A percentile compares a stretch with the other conserved stretches of the same genome.
phyloP scores from a whole-genome alignment of 2,797 vertebrate genomes.

The Sebastolobus altivelis region DNA sequence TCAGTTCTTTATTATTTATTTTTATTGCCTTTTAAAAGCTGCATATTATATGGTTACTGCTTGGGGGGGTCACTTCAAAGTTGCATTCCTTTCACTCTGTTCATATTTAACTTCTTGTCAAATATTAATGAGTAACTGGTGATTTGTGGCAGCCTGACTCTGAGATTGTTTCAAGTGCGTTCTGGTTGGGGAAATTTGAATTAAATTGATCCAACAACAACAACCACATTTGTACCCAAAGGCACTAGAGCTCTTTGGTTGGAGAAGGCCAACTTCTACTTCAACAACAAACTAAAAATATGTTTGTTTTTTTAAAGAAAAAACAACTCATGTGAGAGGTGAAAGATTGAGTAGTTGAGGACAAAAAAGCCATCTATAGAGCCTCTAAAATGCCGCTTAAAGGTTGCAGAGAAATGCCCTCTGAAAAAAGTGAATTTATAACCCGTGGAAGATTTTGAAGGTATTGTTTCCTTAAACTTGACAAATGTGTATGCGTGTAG shows the following conservation, averaged over 20 bases:
- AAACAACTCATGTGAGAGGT: background rate
- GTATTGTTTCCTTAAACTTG: background rate
- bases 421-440: background rate
- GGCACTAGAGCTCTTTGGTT: background rate
- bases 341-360: background rate
- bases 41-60: no score
- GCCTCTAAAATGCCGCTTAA: background rate
- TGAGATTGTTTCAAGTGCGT: no score
- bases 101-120: no score
- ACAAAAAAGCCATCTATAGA: no score
- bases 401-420: background rate
- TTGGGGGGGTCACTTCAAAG: no score
- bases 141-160: no score
- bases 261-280: background rate
- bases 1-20: background rate
- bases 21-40: no score
- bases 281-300: background rate
- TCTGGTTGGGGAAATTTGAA: background rate
- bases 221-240: background rate
- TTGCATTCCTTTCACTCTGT: no score
- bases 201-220: background rate
- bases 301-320: background rate
- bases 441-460: background rate
- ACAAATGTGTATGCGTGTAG: background rate
- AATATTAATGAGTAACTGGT: no score